Percentiles rank a stretch among this genome's conserved stretches.
Evolutionary conservation across 2,888 invertebrate genomes (phyloP).

Genomic region (Tolmerus cingulatus): DNA sequence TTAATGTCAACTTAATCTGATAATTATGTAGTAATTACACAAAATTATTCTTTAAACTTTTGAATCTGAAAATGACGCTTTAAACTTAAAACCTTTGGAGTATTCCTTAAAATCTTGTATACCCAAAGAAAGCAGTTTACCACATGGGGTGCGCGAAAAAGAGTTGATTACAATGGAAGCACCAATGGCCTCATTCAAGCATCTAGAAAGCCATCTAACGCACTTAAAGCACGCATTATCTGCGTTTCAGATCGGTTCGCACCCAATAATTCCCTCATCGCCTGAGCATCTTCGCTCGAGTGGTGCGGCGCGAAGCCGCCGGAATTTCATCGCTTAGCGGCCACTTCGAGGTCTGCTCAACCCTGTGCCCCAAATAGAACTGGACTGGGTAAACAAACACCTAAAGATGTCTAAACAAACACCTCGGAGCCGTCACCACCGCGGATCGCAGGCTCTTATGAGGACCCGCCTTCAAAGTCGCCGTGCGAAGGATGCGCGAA

Average conservation of each 20-base stretch:
- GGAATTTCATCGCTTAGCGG: neutral
- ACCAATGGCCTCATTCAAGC: neutral
- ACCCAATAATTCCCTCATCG: slow-evolving; percentile 6
- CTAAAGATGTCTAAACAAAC: slow-evolving; percentile 7
- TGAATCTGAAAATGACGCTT: too few species aligned
- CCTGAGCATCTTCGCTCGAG: neutral
- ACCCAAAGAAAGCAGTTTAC: neutral
- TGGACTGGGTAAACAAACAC: slow-evolving; percentile 15
- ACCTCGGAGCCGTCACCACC: neutral
- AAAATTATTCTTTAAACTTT: too few species aligned
- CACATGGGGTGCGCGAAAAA: neutral
- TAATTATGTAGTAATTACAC: too few species aligned
- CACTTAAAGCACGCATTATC: neutral
- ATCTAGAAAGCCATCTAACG: neutral
- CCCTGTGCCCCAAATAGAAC: slow-evolving; percentile 27
- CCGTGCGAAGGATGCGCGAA: neutral
- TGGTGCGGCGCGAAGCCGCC: neutral
- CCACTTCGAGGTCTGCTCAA: neutral
- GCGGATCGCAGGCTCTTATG: neutral
- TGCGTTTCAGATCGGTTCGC: neutral
- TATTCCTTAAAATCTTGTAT: neutral
- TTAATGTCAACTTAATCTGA: too few species aligned
- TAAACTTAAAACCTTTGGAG: too few species aligned
- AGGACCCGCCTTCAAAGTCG: neutral
- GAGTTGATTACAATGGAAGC: neutral